A percentile compares a stretch with the other conserved stretches of the same genome.
Evolutionary conservation across 2,797 vertebrate genomes (phyloP).

Genomic region (Sebastes steindachneri): DNA sequence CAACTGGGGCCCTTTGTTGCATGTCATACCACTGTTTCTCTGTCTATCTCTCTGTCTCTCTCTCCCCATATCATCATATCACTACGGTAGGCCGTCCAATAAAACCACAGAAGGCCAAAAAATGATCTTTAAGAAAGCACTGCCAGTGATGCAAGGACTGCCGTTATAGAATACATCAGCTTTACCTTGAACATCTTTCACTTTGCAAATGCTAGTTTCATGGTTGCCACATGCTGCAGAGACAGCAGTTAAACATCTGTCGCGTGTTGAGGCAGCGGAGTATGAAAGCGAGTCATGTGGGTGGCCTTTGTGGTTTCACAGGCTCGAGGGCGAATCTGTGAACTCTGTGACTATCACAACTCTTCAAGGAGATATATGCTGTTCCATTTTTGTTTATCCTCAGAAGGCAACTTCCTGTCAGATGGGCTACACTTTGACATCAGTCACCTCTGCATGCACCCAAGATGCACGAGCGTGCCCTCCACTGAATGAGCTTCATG

Average conservation of each 20-base stretch:
- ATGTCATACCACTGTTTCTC: background rate
- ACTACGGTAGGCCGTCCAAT: background rate
- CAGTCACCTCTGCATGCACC: background rate
- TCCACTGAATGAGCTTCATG: background rate
- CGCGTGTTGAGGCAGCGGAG: background rate
- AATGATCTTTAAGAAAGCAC: background rate
- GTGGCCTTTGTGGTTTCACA: conserved; percentile 56
- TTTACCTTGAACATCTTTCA: background rate
- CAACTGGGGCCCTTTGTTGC: background rate
- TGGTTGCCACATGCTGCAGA: conserved; percentile 21
- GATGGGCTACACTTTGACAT: background rate
- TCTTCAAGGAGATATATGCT: background rate
- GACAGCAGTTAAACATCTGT: conserved; percentile 28
- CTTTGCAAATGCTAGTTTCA: background rate
- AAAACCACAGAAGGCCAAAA: background rate
- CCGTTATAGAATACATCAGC: background rate
- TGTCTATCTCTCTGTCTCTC: background rate
- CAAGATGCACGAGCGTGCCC: background rate
- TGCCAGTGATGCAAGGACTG: background rate
- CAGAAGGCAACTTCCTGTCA: conserved; percentile 1
- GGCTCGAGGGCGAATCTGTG: background rate
- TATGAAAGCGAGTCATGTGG: conserved; percentile 35
- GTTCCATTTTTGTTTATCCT: background rate
- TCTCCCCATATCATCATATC: background rate
- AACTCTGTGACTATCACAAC: background rate